Conservation (phyloP, 1,140 invertebrate species). For the Heliconius himera region DNA sequence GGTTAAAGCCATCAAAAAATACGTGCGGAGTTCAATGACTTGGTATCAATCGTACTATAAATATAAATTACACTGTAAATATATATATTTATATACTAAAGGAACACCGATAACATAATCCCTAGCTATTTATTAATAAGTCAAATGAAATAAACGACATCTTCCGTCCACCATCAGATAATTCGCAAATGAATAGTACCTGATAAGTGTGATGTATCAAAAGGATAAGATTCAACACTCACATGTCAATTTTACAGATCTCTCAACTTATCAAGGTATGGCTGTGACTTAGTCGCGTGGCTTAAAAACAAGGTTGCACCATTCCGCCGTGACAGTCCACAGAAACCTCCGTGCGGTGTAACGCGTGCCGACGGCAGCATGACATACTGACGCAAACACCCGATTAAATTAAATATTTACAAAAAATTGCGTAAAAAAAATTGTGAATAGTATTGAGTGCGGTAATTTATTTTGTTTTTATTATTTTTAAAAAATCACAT, state of each 20-base stretch:
- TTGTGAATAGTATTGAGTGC: slow-evolving; percentile 42
- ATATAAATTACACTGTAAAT: neutral
- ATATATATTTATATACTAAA: neutral
- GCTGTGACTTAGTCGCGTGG: slow-evolving; percentile 50
- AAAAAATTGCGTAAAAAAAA: slow-evolving; percentile 53
- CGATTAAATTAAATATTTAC: slow-evolving; percentile 51
- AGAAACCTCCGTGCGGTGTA: slow-evolving; percentile 54
- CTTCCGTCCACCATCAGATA: neutral
- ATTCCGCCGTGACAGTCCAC: slow-evolving; percentile 64
- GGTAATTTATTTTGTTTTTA: slow-evolving; percentile 49
- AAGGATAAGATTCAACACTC: slow-evolving; percentile 30
- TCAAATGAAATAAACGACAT: neutral
- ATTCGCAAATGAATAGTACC: neutral
- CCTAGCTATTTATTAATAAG: neutral
- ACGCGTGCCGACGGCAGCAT: slow-evolving; percentile 52
- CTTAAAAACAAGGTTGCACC: slow-evolving; percentile 69
- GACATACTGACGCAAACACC: slow-evolving; percentile 57
- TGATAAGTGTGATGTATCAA: slow-evolving; percentile 26
- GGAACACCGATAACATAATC: neutral
- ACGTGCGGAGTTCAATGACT: neutral
- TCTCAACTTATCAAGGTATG: slow-evolving; percentile 35
- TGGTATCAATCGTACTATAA: neutral
- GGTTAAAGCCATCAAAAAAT: neutral
- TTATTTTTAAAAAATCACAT: slow-evolving; percentile 36
- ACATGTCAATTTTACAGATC: slow-evolving; percentile 54